Conservation (phyloP, 2,888 invertebrate species). For the Patella depressa region DNA sequence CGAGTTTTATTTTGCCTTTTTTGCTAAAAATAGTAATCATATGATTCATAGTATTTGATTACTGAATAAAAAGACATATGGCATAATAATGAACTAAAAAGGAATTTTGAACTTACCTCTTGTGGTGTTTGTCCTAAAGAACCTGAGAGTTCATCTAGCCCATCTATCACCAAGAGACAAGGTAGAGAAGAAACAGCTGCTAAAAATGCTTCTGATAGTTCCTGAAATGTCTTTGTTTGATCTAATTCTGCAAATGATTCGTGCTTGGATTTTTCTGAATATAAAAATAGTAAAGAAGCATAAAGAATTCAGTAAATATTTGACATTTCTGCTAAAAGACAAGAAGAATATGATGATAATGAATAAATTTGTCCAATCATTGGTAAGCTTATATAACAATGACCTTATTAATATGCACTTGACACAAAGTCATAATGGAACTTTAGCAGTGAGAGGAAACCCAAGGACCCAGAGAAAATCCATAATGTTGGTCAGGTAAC, state of each 20-base stretch:
- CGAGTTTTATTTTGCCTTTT: neutral
- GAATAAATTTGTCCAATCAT: no score
- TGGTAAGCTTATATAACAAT: no score
- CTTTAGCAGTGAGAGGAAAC: no score
- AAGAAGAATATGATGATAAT: no score
- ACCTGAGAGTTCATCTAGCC: conserved; percentile 61
- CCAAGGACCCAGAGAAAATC: no score
- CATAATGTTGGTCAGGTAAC: no score
- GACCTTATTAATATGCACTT: no score
- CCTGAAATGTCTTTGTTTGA: conserved; percentile 45
- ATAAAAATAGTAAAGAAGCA: no score
- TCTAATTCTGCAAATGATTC: conserved; percentile 18
- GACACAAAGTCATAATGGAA: no score
- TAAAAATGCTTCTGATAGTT: conserved; percentile 59
- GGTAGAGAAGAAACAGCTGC: conserved; percentile 64
- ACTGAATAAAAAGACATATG: no score
- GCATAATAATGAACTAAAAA: neutral
- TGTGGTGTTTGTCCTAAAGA: conserved; percentile 47
- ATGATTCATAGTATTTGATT: neutral
- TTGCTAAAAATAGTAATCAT: conserved; percentile 13
- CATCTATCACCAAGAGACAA: conserved; percentile 66
- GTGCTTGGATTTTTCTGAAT: conserved; percentile 1
- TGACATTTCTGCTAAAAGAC: no score
- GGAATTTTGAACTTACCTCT: conserved; percentile 43
- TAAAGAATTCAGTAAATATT: no score